Evolutionary conservation across 2,888 invertebrate genomes (phyloP), one percentile per base, ranked within the genome.

Genomic region (Microdon myrmicae): DNA sequence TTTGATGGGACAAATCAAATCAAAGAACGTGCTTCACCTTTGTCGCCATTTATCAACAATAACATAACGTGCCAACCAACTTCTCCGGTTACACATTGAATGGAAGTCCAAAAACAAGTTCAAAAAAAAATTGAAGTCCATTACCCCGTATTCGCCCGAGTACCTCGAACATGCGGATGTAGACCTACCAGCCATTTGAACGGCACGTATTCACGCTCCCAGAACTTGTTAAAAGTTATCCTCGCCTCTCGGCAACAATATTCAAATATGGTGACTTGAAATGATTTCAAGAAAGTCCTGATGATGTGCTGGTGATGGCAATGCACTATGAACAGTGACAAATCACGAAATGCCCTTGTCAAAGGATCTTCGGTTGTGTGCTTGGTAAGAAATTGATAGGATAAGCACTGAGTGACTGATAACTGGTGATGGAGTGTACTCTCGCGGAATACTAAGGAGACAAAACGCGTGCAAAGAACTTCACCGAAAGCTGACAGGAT

Each of bases 201-300:
- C 49, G 45, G 48, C 61, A 61, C 56, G 61, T 60, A 28, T 44
- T 49, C 31, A 61, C 45, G 43, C 55, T 44, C 26, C 35, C 23
- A 39, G 44, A 61, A 49, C 56, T 61, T 61, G 61, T 61, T 61
- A 61, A 61, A 61, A 61, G 38, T 61, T 61, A 49, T 39, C 38
- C 23, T 29, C 23, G 28, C 51, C 28, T 9, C 9, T 28, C 17
- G 32, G 34, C 41, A 32, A 25, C 22, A 26, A 61, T 61, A 56
- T 61, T 61, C 55, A 61, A 61, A 55, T 54, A 54, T 37, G 48
- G 47, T 54, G 48, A 47, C 35, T 43, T 47, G 13, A 48, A 26
- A 41, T 48, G 48, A 48, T 54, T 48, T 32, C 31, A 31, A 19
- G 29, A 29, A 31, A 23, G 34, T 20, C 12, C 32, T 26, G 32